These are phyloP conservation scores for Proisotoma minuta DNA, from an alignment of 2,888 invertebrate genomes.

Conservation along the genomic window DNA sequence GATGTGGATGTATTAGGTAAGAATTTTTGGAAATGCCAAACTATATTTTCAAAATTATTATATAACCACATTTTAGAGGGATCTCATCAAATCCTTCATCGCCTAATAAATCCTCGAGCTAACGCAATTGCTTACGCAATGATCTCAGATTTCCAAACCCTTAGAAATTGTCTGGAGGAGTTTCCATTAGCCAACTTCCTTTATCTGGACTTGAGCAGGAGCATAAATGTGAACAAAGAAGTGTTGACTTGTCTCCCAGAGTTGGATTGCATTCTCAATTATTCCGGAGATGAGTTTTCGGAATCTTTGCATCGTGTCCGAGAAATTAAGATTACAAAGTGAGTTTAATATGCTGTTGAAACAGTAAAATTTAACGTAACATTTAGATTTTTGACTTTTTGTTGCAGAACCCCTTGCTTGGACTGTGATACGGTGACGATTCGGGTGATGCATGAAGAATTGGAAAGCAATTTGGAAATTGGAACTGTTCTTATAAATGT, in stretches of 20 bases:
- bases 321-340: not conserved
- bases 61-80: constrained; percentile 9
- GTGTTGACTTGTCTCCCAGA: constrained; percentile 10
- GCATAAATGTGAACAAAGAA: not conserved
- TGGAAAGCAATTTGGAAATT: not conserved
- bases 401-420: not conserved
- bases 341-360: not conserved
- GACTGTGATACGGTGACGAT: not conserved
- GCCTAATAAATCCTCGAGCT: not conserved
- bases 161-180: not conserved
- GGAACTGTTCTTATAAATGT: not conserved
- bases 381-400: not conserved
- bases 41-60: not conserved
- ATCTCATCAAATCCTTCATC: constrained; percentile 14
- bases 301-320: not conserved
- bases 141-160: constrained; percentile 8
- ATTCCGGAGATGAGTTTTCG: constrained; percentile 7
- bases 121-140: constrained; percentile 12
- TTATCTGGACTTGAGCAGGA: constrained; percentile 17
- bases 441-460: not conserved
- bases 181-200: constrained; percentile 15
- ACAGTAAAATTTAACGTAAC: not conserved
- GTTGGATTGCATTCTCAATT: constrained; percentile 21
- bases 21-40: not conserved
- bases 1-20: not conserved